Evolutionary conservation across 2,888 invertebrate species (phyloP).

Genomic region (Rotaria sp.): DNA sequence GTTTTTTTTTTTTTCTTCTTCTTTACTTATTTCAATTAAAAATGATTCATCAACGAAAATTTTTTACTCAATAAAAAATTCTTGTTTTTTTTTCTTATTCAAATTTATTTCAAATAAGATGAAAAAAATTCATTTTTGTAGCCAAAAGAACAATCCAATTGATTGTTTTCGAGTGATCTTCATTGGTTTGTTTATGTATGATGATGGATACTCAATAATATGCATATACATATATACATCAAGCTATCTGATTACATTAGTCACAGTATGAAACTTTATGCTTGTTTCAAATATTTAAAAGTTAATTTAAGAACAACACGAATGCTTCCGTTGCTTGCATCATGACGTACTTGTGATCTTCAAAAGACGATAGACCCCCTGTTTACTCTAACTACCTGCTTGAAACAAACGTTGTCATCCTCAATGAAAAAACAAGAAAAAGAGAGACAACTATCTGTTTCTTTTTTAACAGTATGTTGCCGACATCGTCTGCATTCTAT

Average conservation of each 20-base stretch:
- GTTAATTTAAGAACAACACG: slow-evolving; percentile 1
- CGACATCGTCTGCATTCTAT: neutral
- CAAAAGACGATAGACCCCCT: slow-evolving; percentile 4
- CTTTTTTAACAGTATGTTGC: neutral
- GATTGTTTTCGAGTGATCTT: neutral
- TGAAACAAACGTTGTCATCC: neutral
- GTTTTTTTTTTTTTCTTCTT: neutral
- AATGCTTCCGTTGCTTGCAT: neutral
- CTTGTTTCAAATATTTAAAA: neutral
- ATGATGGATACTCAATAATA: neutral
- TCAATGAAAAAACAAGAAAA: neutral
- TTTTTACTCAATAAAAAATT: neutral
- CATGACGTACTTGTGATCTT: neutral
- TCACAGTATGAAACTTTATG: neutral
- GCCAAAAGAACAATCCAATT: neutral
- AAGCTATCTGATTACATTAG: slow-evolving; percentile 14
- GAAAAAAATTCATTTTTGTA: too few species aligned
- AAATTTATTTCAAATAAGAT: too few species aligned
- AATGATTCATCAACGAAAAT: neutral
- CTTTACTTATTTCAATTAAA: neutral
- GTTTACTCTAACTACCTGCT: neutral
- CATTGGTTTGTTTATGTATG: neutral
- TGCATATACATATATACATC: neutral
- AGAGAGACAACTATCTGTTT: neutral
- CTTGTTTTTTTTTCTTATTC: too few species aligned